A percentile compares a stretch with the other conserved stretches of the same genome.
Evolutionary conservation across 2,888 invertebrate genomes (phyloP).

Genomic region (Apamea epomidion): DNA sequence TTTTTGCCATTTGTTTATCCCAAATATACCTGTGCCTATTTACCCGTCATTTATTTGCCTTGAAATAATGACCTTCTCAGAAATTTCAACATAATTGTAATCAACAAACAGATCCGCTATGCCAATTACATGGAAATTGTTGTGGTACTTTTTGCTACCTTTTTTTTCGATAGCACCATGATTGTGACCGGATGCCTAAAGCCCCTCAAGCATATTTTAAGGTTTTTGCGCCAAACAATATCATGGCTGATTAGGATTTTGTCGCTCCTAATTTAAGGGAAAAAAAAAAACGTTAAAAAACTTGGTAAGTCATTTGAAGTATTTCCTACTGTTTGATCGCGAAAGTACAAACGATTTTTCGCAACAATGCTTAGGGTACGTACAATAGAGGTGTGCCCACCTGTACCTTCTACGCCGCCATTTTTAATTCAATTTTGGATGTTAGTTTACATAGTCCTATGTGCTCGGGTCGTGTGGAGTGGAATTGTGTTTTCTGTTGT

Average conservation of each 20-base stretch:
- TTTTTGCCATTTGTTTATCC: slow-evolving; percentile 11
- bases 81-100: slow-evolving; percentile 24
- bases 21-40: background rate
- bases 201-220: slow-evolving; percentile 21
- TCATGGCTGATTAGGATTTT: slow-evolving; percentile 57
- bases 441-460: slow-evolving; percentile 53
- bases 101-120: slow-evolving; percentile 19
- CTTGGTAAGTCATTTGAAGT: slow-evolving; percentile 26
- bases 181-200: slow-evolving; percentile 43
- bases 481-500: slow-evolving; percentile 37
- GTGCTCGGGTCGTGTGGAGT: background rate
- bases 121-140: slow-evolving; percentile 49
- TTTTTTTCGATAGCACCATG: slow-evolving; percentile 30
- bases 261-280: slow-evolving; percentile 24
- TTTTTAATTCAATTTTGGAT: slow-evolving; percentile 50
- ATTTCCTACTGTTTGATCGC: slow-evolving; percentile 39
- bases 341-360: slow-evolving; percentile 43
- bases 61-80: slow-evolving; percentile 27
- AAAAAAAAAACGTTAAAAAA: slow-evolving; percentile 17
- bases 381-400: slow-evolving; percentile 26
- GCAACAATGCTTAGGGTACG: slow-evolving; percentile 15
- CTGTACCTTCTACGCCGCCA: slow-evolving; percentile 27
- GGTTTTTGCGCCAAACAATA: slow-evolving; percentile 50
- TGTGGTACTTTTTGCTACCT: slow-evolving; percentile 31
- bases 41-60: background rate